phyloP scores from a whole-genome alignment of 2,888 invertebrate genomes.

The Athalia circularis region DNA sequence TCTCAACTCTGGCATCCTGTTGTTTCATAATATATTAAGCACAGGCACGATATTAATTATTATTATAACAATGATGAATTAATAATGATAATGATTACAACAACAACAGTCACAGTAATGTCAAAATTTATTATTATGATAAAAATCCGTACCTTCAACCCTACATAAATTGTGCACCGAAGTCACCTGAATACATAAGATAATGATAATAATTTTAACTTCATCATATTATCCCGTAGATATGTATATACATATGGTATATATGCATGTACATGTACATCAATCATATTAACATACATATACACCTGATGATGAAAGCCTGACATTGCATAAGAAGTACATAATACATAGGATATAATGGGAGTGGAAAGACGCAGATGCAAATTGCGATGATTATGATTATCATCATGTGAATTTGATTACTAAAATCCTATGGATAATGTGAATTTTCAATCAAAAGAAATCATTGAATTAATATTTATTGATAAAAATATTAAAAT shows the following conservation, averaged over 20 bases:
- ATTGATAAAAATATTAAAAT: neutral
- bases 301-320: constrained; percentile 35
- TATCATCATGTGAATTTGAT: constrained; percentile 45
- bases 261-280: too few relatives aligned
- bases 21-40: constrained; percentile 38
- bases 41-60: neutral
- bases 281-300: constrained; percentile 10
- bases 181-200: too few relatives aligned
- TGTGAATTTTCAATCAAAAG: constrained; percentile 46
- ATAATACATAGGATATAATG: neutral
- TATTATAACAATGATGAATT: too few relatives aligned
- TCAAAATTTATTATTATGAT: too few relatives aligned
- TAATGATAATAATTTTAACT: too few relatives aligned
- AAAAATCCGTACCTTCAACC: too few relatives aligned
- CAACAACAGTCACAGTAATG: too few relatives aligned
- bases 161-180: too few relatives aligned
- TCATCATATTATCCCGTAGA: too few relatives aligned
- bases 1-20: constrained; percentile 1
- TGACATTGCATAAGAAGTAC: constrained; percentile 34
- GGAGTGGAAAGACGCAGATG: too few relatives aligned
- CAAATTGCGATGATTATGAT: neutral
- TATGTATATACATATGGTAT: too few relatives aligned
- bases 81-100: too few relatives aligned
- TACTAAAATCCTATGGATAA: constrained; percentile 44
- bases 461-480: neutral